Evolutionary conservation across 2,113 vertebrate genomes (phyloP).

Genomic region (Andinoacara biseriatus): DNA sequence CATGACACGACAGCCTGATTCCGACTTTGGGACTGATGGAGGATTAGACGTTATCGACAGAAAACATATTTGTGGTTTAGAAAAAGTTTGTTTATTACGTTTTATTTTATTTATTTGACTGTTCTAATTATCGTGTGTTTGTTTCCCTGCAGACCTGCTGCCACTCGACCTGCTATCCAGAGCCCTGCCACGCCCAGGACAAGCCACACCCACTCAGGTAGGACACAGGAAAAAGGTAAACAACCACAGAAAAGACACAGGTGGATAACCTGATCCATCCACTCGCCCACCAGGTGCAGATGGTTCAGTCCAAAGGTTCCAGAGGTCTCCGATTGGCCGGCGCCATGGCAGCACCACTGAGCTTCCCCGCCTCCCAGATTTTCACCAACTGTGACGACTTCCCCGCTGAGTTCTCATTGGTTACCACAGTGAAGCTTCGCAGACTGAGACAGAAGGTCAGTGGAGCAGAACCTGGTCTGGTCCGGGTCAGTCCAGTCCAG

Average conservation of each 20-base stretch:
- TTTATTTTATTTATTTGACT: background rate
- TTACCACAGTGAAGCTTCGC: slow-evolving; percentile 83
- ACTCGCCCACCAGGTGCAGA: slow-evolving; percentile 66
- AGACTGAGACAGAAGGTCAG: slow-evolving; percentile 61
- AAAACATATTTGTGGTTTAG: background rate
- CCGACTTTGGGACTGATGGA: too few relatives aligned
- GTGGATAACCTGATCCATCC: background rate
- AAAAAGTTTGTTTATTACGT: background rate
- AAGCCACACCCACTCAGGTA: slow-evolving; percentile 55
- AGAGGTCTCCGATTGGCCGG: slow-evolving; percentile 82
- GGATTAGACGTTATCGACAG: background rate
- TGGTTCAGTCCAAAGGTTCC: slow-evolving; percentile 82
- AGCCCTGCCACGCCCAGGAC: slow-evolving; percentile 59
- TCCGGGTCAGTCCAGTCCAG: background rate
- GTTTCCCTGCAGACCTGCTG: slow-evolving; percentile 82
- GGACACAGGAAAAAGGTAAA: background rate
- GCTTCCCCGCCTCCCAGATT: slow-evolving; percentile 86
- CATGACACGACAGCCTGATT: too few relatives aligned
- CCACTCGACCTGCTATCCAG: slow-evolving; percentile 90
- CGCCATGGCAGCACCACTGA: slow-evolving; percentile 57
- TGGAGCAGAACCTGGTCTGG: background rate
- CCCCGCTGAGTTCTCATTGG: slow-evolving; percentile 91
- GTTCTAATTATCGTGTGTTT: background rate
- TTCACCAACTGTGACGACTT: slow-evolving; percentile 88
- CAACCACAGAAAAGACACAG: background rate